Evolutionary conservation across 2,797 vertebrate species (phyloP).

Genomic region (Okamejei kenojei): DNA sequence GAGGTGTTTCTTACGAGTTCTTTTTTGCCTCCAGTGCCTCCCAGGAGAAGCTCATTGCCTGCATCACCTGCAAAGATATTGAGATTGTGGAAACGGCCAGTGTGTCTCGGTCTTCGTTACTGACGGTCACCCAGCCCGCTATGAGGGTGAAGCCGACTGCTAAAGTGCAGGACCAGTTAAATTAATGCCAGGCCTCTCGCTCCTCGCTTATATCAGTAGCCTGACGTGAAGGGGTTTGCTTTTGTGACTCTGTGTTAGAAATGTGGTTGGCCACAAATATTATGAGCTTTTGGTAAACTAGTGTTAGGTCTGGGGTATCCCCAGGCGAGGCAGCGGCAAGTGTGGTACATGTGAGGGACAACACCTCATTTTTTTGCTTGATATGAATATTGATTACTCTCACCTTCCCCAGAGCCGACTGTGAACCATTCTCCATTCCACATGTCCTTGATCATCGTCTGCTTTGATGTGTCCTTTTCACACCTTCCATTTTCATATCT

Average conservation of each 20-base stretch:
- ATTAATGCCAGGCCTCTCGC: not conserved
- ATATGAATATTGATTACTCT: no score
- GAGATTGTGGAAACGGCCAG: conserved; percentile 70
- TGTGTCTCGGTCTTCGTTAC: conserved; percentile 65
- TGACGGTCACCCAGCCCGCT: conserved; percentile 62
- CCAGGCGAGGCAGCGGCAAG: not conserved
- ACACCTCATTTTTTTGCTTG: no score
- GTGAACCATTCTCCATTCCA: no score
- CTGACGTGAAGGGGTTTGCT: not conserved
- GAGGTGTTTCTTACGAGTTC: conserved; percentile 68
- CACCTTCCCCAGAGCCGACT: no score
- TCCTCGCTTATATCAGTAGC: not conserved
- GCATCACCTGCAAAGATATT: conserved; percentile 67
- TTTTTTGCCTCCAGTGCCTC: conserved; percentile 65
- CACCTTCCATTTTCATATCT: no score
- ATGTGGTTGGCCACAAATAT: not conserved
- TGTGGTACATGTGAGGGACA: not conserved
- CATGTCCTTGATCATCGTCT: no score
- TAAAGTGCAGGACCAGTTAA: conserved; percentile 59
- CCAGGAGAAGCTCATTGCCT: conserved; percentile 69
- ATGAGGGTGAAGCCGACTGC: conserved; percentile 59
- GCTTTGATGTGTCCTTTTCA: no score
- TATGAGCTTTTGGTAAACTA: not conserved
- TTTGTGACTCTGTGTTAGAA: conserved; percentile 7
- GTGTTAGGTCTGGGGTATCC: not conserved